Evolutionary conservation across 2,113 vertebrate genomes (phyloP).

Genomic region (Tupaia tana): DNA sequence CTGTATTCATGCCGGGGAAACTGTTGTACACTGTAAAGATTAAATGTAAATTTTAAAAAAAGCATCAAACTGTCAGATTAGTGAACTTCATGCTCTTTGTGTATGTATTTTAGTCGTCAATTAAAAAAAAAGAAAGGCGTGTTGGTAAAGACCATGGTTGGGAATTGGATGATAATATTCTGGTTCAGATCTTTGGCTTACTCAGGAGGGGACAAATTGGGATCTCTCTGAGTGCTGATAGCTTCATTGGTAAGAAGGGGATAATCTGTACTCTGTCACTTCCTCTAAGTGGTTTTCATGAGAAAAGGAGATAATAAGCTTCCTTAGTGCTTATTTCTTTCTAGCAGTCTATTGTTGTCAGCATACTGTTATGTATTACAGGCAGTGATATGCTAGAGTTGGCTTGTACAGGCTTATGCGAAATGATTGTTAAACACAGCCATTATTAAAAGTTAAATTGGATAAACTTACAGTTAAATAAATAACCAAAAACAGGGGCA

Average conservation of each 20-base stretch:
- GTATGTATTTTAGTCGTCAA: too few relatives aligned
- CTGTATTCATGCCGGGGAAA: too few relatives aligned
- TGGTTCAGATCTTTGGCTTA: neutral
- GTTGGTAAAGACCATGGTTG: neutral
- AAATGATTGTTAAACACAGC: neutral
- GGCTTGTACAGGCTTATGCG: neutral
- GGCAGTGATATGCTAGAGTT: neutral
- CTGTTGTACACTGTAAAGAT: too few relatives aligned
- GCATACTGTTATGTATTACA: neutral
- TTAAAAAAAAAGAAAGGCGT: neutral
- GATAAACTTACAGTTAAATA: conserved; percentile 23
- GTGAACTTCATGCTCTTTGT: too few relatives aligned
- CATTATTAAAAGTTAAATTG: conserved; percentile 35
- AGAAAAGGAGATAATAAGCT: neutral
- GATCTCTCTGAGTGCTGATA: neutral
- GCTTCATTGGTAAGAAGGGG: neutral
- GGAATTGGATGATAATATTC: neutral
- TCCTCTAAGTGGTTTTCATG: neutral
- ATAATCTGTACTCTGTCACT: neutral
- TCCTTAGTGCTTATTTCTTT: neutral
- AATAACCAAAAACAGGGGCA: conserved; percentile 25
- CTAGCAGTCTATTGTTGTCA: neutral
- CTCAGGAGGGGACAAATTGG: neutral
- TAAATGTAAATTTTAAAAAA: too few relatives aligned
- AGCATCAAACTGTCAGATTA: too few relatives aligned